Conservation (phyloP, 2,113 vertebrate species). For the Hiodon tergisus region DNA sequence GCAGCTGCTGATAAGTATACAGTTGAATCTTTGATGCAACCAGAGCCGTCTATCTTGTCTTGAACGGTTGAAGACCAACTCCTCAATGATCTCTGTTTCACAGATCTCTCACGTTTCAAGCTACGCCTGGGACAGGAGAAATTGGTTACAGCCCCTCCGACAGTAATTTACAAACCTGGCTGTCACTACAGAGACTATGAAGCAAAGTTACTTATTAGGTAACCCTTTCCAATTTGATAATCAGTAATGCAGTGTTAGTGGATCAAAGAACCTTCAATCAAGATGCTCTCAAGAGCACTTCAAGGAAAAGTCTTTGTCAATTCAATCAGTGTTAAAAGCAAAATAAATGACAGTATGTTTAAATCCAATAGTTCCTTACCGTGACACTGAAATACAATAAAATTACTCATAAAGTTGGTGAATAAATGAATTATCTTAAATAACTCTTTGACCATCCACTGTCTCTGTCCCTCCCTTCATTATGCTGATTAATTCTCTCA, state of each 20-base stretch:
- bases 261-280: not conserved
- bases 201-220: no score
- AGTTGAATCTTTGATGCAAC: not conserved
- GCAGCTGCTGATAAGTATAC: not conserved
- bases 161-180: not conserved
- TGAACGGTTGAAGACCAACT: not conserved
- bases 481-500: constrained; percentile 62
- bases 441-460: constrained; percentile 44
- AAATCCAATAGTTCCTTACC: not conserved
- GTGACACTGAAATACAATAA: not conserved
- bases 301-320: not conserved
- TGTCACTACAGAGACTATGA: not conserved
- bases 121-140: not conserved
- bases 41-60: not conserved
- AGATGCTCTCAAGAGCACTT: not conserved
- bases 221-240: no score
- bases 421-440: constrained; percentile 49
- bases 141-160: not conserved
- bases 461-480: constrained; percentile 59
- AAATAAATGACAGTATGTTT: not conserved
- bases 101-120: not conserved
- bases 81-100: not conserved
- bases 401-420: not conserved
- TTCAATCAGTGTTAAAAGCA: not conserved
- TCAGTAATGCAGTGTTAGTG: not conserved